phyloP scores from a whole-genome alignment of 2,888 invertebrate genomes.

The Diabrotica balteata region DNA sequence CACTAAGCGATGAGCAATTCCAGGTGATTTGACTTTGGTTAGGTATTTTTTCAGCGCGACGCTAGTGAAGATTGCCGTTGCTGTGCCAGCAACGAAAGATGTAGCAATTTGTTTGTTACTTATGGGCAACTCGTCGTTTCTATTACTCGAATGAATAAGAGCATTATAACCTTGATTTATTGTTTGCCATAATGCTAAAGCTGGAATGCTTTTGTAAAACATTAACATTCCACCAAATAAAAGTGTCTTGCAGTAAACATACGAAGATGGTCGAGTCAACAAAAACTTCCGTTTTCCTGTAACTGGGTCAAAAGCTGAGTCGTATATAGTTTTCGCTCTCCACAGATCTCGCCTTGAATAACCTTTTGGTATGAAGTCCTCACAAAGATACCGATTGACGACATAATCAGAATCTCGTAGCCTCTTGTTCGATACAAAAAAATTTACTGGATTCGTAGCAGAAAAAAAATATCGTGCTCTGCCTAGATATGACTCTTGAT shows the following conservation, averaged over 20 bases:
- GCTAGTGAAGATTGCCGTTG: neutral
- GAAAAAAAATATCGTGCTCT: slow-evolving; percentile 14
- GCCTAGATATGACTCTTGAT: slow-evolving; percentile 14
- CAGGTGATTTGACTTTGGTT: neutral
- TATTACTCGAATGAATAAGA: slow-evolving; percentile 3
- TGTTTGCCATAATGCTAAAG: slow-evolving; percentile 4
- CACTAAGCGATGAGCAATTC: slow-evolving; percentile 3
- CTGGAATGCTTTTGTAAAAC: slow-evolving; percentile 1
- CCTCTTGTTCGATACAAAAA: slow-evolving; percentile 1
- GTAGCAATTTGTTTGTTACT: neutral
- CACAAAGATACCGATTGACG: slow-evolving; percentile 1
- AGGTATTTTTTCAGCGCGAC: slow-evolving; percentile 5
- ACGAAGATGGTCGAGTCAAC: slow-evolving; percentile 10
- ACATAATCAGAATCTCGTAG: slow-evolving; percentile 2
- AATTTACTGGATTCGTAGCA: slow-evolving; percentile 13
- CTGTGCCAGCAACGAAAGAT: neutral
- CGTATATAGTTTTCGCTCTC: slow-evolving; percentile 6
- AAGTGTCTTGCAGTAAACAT: slow-evolving; percentile 1
- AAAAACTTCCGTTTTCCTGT: slow-evolving; percentile 4
- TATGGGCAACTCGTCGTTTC: neutral
- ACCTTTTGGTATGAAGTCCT: slow-evolving; percentile 2
- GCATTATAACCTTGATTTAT: slow-evolving; percentile 3
- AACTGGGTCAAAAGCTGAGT: neutral
- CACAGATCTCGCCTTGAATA: slow-evolving; percentile 9
- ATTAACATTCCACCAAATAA: slow-evolving; percentile 15